These are phyloP conservation scores for Lepidothrix coronata DNA, from an alignment of 2,113 vertebrate genomes.

Conservation along the genomic window DNA sequence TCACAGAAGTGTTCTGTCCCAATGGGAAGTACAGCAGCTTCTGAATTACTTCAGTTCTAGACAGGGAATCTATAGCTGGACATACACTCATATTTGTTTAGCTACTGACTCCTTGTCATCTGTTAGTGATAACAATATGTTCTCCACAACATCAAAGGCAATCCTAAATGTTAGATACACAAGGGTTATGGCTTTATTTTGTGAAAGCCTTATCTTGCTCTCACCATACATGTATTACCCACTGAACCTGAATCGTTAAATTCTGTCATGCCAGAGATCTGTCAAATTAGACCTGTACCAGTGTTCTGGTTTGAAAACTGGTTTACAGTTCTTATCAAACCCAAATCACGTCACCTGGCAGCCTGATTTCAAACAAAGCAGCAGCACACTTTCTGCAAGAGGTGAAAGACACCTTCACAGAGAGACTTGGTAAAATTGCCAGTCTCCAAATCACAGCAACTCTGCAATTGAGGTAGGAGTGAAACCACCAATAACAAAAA, in stretches of 20 bases:
- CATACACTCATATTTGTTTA: background rate
- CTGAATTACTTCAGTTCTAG: background rate
- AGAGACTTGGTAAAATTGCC: conserved; percentile 48
- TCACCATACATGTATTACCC: background rate
- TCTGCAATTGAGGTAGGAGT: conserved; percentile 62
- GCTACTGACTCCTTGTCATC: background rate
- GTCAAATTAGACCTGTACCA: background rate
- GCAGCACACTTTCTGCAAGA: background rate
- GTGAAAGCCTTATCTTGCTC: background rate
- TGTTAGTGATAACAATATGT: background rate
- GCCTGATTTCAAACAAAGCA: background rate
- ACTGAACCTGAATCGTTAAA: background rate
- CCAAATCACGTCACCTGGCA: background rate
- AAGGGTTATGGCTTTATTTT: background rate
- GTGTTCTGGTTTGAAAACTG: background rate
- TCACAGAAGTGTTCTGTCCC: background rate
- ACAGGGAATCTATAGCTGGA: background rate
- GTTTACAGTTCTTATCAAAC: background rate
- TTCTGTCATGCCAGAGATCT: background rate
- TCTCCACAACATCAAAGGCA: background rate
- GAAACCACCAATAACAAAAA: conserved; percentile 55
- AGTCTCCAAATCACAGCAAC: conserved; percentile 62
- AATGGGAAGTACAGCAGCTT: background rate
- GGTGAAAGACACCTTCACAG: background rate
- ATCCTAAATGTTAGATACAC: background rate